phyloP scores from a whole-genome alignment of 2,888 invertebrate genomes.

The Cerastoderma edule region DNA sequence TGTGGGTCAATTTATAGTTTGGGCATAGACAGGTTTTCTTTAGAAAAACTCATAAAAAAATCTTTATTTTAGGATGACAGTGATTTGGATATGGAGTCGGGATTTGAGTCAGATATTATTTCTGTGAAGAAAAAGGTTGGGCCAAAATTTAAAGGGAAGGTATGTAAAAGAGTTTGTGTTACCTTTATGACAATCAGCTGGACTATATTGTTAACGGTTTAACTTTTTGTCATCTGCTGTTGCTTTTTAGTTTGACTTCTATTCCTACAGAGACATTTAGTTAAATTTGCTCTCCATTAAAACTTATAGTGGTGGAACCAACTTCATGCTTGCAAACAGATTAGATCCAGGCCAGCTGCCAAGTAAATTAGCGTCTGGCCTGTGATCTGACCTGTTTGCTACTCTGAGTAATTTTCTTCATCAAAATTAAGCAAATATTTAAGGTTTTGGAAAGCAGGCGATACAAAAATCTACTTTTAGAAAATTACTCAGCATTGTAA shows the following conservation, averaged over 20 bases:
- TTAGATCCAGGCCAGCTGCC: no score
- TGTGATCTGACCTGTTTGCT: no score
- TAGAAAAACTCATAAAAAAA: background rate
- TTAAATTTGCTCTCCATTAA: background rate
- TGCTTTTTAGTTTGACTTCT: background rate
- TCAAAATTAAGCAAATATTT: no score
- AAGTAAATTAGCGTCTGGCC: no score
- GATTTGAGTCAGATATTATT: slow-evolving; percentile 16
- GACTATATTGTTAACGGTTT: background rate
- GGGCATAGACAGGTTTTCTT: no score
- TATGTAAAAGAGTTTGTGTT: no score
- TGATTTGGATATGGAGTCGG: slow-evolving; percentile 12
- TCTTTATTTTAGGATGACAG: slow-evolving; percentile 11
- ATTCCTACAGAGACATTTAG: background rate
- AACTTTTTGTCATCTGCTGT: background rate
- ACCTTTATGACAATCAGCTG: no score
- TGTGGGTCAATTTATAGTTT: background rate
- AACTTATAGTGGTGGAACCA: background rate
- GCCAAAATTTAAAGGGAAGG: slow-evolving; percentile 13
- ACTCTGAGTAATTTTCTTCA: no score
- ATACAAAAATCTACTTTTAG: no score
- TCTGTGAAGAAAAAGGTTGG: background rate
- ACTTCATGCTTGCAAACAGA: no score
- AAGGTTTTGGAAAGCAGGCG: no score
- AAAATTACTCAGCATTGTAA: no score